phyloP scores from a whole-genome alignment of 2,797 vertebrate species.

The Cetoscarus ocellatus region DNA sequence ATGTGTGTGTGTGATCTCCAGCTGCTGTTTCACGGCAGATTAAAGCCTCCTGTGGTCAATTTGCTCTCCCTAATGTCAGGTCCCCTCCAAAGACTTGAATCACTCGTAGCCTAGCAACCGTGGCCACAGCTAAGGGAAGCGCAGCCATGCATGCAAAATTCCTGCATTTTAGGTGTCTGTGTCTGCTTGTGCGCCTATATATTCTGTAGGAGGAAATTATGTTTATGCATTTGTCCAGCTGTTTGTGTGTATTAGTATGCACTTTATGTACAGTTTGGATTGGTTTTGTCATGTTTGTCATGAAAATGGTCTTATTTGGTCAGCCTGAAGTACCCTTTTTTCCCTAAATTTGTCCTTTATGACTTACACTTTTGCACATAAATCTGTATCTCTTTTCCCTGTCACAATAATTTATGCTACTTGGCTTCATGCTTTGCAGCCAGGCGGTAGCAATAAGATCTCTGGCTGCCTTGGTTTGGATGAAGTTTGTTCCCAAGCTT shows the following conservation, averaged over 20 bases:
- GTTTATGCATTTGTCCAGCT: neutral
- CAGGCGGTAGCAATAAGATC: slow-evolving; percentile 21
- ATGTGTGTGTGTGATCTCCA: slow-evolving; percentile 72
- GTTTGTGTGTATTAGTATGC: neutral
- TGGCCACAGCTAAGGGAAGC: slow-evolving; percentile 90
- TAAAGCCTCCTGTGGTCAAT: slow-evolving; percentile 99
- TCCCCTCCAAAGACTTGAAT: slow-evolving; percentile 91
- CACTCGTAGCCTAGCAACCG: slow-evolving; percentile 97
- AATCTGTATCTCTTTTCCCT: neutral
- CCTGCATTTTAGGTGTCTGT: slow-evolving; percentile 86
- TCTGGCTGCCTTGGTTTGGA: slow-evolving; percentile 33
- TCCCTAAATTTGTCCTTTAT: neutral
- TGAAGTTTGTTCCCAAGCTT: neutral
- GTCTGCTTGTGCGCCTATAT: slow-evolving; percentile 16
- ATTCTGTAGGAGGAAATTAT: slow-evolving; percentile 15
- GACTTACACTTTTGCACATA: neutral
- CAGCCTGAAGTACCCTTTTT: neutral
- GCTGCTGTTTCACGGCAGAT: slow-evolving; percentile 96
- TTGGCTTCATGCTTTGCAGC: slow-evolving; percentile 21
- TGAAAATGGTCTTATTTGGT: neutral
- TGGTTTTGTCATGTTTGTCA: slow-evolving; percentile 6
- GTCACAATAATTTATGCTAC: neutral
- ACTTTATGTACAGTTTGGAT: neutral
- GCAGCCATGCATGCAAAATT: slow-evolving; percentile 98
- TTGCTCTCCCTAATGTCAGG: slow-evolving; percentile 99